A percentile compares a stretch with the other conserved stretches of the same genome.
Conservation (phyloP, 2,888 invertebrate genomes). For the Eumerus sabulonum region DNA sequence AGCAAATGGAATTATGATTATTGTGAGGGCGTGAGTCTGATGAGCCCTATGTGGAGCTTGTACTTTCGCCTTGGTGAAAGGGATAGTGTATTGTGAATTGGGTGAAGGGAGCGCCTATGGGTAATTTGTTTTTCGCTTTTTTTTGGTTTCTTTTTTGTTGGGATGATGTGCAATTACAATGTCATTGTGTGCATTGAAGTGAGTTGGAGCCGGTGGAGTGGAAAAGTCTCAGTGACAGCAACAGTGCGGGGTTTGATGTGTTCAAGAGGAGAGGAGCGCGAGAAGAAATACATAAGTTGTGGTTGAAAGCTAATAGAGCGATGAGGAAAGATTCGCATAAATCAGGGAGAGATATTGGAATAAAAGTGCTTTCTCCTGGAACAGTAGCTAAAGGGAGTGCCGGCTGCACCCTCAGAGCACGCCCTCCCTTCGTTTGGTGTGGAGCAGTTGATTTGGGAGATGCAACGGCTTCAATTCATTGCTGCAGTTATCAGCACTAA, state of each 20-base stretch:
- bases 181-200: conserved; percentile 33
- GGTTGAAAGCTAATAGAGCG: no score
- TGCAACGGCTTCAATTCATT: no score
- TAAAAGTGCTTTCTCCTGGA: no score
- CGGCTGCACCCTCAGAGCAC: no score
- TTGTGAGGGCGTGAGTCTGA: conserved; percentile 11
- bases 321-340: no score
- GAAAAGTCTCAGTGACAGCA: conserved; percentile 5
- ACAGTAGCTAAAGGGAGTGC: no score
- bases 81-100: conserved; percentile 6
- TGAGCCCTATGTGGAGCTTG: conserved; percentile 7
- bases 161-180: conserved; percentile 30
- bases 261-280: no score
- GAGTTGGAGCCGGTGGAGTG: conserved; percentile 28
- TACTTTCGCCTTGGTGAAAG: conserved; percentile 24
- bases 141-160: conserved; percentile 40
- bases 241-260: neutral
- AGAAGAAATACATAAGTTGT: no score
- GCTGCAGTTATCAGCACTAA: no score
- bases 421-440: no score
- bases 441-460: no score
- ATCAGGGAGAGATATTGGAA: no score
- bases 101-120: conserved; percentile 37
- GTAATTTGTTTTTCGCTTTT: conserved; percentile 49
- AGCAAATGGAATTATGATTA: conserved; percentile 17